Percentiles rank a stretch among this genome's conserved stretches.
Evolutionary conservation across 2,888 invertebrate species (phyloP).

Genomic region (Subacronicta megacephala): DNA sequence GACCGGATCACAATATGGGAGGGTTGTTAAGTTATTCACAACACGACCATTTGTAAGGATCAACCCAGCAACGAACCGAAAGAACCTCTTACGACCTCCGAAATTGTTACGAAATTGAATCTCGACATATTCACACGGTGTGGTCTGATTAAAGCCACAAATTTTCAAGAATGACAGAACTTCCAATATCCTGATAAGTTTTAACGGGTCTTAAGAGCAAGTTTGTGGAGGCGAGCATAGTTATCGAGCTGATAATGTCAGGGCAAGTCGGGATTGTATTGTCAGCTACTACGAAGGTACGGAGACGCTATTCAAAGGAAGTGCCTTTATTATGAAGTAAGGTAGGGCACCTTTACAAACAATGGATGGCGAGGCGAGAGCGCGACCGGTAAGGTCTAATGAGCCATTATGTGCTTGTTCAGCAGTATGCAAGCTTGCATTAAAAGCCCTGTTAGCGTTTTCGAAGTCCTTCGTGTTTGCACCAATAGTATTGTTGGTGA

Average conservation of each 20-base stretch:
- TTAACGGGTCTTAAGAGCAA: slow-evolving; percentile 60
- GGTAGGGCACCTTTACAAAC: slow-evolving; percentile 77
- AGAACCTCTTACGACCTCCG: slow-evolving; percentile 41
- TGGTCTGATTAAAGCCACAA: slow-evolving; percentile 74
- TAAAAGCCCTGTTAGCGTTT: slow-evolving; percentile 67
- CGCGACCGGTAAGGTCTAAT: slow-evolving; percentile 81
- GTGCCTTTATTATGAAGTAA: slow-evolving; percentile 81
- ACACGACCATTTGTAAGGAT: slow-evolving; percentile 35
- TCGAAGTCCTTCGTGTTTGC: slow-evolving; percentile 59
- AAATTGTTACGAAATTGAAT: slow-evolving; percentile 64
- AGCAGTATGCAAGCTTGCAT: slow-evolving; percentile 67
- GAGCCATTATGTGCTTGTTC: slow-evolving; percentile 81
- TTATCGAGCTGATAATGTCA: slow-evolving; percentile 67
- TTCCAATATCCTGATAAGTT: slow-evolving; percentile 65
- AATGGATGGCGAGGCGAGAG: slow-evolving; percentile 75
- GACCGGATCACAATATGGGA: slow-evolving; percentile 26
- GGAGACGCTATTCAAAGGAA: slow-evolving; percentile 73
- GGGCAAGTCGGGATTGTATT: slow-evolving; percentile 64
- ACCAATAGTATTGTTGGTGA: slow-evolving; percentile 61
- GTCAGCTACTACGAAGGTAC: slow-evolving; percentile 62
- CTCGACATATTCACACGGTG: slow-evolving; percentile 63
- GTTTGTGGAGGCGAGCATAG: slow-evolving; percentile 60
- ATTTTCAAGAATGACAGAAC: slow-evolving; percentile 63
- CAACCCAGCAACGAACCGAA: slow-evolving; percentile 18
- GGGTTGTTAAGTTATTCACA: slow-evolving; percentile 35